phyloP scores from a whole-genome alignment of 37 sponge, comb jelly and placozoan species.

The Crambe crambe region DNA sequence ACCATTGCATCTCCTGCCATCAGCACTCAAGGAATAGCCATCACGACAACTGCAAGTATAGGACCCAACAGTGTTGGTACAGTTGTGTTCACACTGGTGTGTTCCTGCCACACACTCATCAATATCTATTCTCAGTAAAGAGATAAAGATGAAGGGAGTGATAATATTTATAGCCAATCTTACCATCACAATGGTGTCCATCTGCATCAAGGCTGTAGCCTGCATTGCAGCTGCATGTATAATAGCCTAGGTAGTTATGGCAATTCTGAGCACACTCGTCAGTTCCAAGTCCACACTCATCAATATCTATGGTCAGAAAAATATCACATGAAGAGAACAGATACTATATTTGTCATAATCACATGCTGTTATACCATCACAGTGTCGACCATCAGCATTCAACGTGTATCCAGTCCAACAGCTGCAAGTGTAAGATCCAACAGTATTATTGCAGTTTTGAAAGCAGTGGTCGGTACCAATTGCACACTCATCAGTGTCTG shows the following conservation, averaged over 20 bases:
- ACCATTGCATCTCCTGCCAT: too few relatives aligned
- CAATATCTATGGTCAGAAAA: neutral
- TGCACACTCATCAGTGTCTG: constrained; percentile 6
- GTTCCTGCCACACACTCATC: too few relatives aligned
- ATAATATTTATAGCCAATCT: neutral
- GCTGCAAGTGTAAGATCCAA: neutral
- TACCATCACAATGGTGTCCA: neutral
- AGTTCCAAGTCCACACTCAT: neutral
- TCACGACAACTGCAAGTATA: too few relatives aligned
- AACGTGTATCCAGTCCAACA: constrained; percentile 8
- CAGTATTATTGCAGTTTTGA: neutral
- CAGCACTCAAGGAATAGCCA: too few relatives aligned
- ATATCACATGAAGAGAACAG: neutral
- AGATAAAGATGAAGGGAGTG: too few relatives aligned
- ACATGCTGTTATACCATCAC: too few relatives aligned
- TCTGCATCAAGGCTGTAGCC: neutral
- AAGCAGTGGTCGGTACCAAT: neutral
- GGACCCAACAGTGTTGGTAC: too few relatives aligned
- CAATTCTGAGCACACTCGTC: neutral
- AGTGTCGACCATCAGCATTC: neutral
- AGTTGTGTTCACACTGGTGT: too few relatives aligned
- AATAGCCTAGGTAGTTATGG: neutral
- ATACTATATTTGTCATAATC: too few relatives aligned
- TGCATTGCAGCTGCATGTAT: neutral
- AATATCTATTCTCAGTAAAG: too few relatives aligned